A percentile compares a stretch with the other conserved stretches of the same genome.
phyloP scores from a whole-genome alignment of 2,113 vertebrate species.

The Carollia perspicillata region DNA sequence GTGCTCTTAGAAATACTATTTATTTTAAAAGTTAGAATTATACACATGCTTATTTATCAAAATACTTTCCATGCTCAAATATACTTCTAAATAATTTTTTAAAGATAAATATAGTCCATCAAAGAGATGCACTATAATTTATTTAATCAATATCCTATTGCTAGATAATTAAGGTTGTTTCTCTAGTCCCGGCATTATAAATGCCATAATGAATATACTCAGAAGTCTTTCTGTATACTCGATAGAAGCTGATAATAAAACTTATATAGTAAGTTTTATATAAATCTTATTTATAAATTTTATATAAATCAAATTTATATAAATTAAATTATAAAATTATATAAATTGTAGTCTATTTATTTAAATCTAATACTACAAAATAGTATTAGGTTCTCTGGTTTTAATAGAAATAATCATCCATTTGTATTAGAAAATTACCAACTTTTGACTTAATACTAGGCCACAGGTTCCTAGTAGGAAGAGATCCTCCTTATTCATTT shows the following conservation, averaged over 20 bases:
- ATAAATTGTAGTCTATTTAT: no score
- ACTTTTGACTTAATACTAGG: slow-evolving; percentile 6
- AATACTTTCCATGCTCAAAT: not conserved
- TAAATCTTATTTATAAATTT: no score
- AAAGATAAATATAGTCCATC: not conserved
- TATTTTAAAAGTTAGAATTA: not conserved
- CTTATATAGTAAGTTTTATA: not conserved
- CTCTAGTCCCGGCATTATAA: not conserved
- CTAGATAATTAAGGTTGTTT: slow-evolving; percentile 8
- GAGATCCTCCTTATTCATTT: not conserved
- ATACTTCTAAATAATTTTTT: not conserved
- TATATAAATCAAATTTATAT: no score
- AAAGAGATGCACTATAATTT: not conserved
- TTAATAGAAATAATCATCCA: not conserved
- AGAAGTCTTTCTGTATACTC: not conserved
- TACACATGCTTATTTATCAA: not conserved
- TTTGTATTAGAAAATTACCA: not conserved
- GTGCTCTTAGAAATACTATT: not conserved
- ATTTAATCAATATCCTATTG: not conserved
- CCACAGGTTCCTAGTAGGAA: not conserved
- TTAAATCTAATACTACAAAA: no score
- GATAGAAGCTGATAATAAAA: slow-evolving; percentile 4
- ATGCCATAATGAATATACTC: not conserved
- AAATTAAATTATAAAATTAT: no score
- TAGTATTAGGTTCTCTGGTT: not conserved